Conservation (phyloP, 2,888 invertebrate genomes). For the Polyommatus iphigenia region DNA sequence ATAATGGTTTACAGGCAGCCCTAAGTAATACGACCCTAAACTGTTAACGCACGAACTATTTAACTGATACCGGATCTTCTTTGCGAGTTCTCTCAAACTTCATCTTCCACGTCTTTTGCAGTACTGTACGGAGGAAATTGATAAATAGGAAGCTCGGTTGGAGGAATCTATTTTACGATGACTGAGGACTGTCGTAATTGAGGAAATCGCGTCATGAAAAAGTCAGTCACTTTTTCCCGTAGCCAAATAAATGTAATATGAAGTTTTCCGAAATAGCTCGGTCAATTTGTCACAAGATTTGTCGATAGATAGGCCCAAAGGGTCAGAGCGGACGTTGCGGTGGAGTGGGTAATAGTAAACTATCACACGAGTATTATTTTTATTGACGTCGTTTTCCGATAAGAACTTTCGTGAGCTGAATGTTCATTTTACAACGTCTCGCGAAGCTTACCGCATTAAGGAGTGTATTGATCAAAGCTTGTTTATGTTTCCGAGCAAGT, state of each 20-base stretch:
- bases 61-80: not conserved
- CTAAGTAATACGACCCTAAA: not conserved
- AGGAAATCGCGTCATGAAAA: not conserved
- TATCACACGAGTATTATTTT: slow-evolving; percentile 6
- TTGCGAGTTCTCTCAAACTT: not conserved
- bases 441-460: not conserved
- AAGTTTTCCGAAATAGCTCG: slow-evolving; percentile 1
- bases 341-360: not conserved
- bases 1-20: too few relatives aligned
- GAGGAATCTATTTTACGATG: not conserved
- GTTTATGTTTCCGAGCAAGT: not conserved
- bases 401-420: not conserved
- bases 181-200: not conserved
- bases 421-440: not conserved
- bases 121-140: not conserved
- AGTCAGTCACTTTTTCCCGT: not conserved
- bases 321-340: not conserved
- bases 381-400: not conserved
- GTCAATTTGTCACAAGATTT: slow-evolving; percentile 19
- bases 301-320: slow-evolving; percentile 15
- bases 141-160: not conserved
- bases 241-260: slow-evolving; percentile 6
- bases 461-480: not conserved
- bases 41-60: not conserved
- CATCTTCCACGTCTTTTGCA: not conserved